Base-by-base conservation (phyloP, 2,888 invertebrate genomes). In the Molorchus minor region DNA sequence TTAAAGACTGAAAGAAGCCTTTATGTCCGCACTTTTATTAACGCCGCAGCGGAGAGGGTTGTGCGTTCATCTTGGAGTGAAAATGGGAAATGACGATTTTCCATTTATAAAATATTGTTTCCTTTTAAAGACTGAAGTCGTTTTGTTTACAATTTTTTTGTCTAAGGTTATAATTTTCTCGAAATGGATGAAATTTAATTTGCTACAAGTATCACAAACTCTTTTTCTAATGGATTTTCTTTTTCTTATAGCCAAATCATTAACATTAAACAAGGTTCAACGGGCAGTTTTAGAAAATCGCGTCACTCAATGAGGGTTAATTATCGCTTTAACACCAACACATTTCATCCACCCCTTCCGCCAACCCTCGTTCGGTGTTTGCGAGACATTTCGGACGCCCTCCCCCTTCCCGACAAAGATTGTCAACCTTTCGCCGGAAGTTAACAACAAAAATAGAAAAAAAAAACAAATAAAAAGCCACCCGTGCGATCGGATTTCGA, bases 401-500 rank as follows among this genome's bases (percentile, higher is more conserved):
- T n/a, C n/a, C n/a, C n/a, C n/a, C n/a, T n/a, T n/a, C n/a, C 44
- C 47, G 38, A 41, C 45, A 58, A 61, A 55, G 56, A 61, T 64
- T 58, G 61, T 58, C 61, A 56, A 49, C 57, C 58, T 56, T 52
- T 47, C 38, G 33, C 71, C 71, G 70, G 71, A 70, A 70, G 66
- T 62, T 44, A 16, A 25, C 62, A 63, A 40, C 21, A 21, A 66
- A 68, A n/a, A n/a, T n/a, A n/a, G n/a, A n/a, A n/a, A n/a, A 71
- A 71, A 71, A 71, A 64, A 67, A 71, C 74, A 74, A 75, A 73
- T 70, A 74, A 71, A 70, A 56, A 38, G 60, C 33, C 46, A 52
- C 36, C 62, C 25, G 44, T 30, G 51, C 38, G 73, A 75, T 76
- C 75, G 74, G 73, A 74, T 77, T 71, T 75, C 76, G 56, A 62